Percentiles rank a stretch among this genome's conserved stretches.
These are phyloP conservation scores for Chalcis sispes DNA, from an alignment of 2,888 invertebrate genomes.

Conservation along the genomic window DNA sequence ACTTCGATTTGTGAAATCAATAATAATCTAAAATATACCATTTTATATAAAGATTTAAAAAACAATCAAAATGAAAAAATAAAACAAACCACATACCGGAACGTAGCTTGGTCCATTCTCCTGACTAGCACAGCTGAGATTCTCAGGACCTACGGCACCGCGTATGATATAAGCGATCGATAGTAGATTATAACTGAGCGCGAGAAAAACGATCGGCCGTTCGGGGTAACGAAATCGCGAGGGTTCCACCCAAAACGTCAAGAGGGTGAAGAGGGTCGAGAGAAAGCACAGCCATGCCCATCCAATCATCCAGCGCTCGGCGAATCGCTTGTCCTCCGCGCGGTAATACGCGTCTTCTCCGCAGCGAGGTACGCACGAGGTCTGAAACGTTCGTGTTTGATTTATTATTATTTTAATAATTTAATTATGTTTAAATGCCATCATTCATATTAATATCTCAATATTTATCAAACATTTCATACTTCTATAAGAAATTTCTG, in stretches of 20 bases:
- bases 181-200: slow-evolving; percentile 90
- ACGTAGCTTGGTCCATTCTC: slow-evolving; percentile 75
- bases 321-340: slow-evolving; percentile 82
- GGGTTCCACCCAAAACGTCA: slow-evolving; percentile 93
- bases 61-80: neutral
- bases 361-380: slow-evolving; percentile 79
- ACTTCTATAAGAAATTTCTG: no score
- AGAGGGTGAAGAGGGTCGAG: slow-evolving; percentile 88
- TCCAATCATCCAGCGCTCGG: slow-evolving; percentile 86
- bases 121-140: slow-evolving; percentile 73
- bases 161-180: slow-evolving; percentile 86
- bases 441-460: no score
- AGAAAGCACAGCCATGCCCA: slow-evolving; percentile 88
- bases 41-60: neutral
- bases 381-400: slow-evolving; percentile 58
- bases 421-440: no score
- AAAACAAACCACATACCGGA: slow-evolving; percentile 67
- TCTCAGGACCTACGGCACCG: slow-evolving; percentile 79
- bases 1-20: no score
- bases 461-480: no score
- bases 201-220: slow-evolving; percentile 92
- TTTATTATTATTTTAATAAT: no score
- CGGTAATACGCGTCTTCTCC: slow-evolving; percentile 84
- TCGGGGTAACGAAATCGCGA: slow-evolving; percentile 95
- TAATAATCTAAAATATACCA: neutral